Evolutionary conservation across 1,140 invertebrate genomes (phyloP), one percentile per base, ranked within the genome.

Genomic region (Andrena cerasifolii): DNA sequence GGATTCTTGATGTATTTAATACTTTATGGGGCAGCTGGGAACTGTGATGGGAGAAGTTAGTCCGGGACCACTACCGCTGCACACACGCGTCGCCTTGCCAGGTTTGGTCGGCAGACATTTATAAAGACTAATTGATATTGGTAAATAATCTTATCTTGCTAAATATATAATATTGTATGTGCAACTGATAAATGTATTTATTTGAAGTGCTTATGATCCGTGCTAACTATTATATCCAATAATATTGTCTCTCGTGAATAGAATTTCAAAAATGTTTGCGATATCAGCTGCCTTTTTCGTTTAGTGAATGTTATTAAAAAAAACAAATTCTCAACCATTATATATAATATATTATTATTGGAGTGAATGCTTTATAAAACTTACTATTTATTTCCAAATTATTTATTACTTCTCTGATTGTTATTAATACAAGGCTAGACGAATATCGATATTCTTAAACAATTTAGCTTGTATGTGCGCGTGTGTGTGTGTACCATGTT

Each of bases 31-130:
- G 84, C 89, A 91, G 89, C 86, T 90, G 85, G 90, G 79, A 87
- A 90, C 90, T 85, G 88, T 89, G 87, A 88, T 86, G 86, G 87
- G 89, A 90, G 90, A 91, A 83, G 84, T 91, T 90, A 88, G 84
- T 90, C 88, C 83, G 85, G 88, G 88, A 90, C 86, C 84, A 89
- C 86, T 90, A 86, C 88, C 87, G 79, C 88, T 90, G 79, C 88
- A 90, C 80, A 90, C 89, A 87, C 85, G 87, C 77, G 89, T 90
- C 89, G 87, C 87, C 82, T 87, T 90, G 80, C 89, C 89, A 88
- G 89, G 88, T 90, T 89, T 89, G 85, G 84, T 90, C 82, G 89
- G 89, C 78, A 88, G 87, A 88, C 85, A 90, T 84, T 90, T 90
- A 79, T 90, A 88, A 87, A 83, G 71, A 79, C 72, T 79, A 75